phyloP scores from a whole-genome alignment of 2,888 invertebrate genomes.

The Glaucopsyche alexis region DNA sequence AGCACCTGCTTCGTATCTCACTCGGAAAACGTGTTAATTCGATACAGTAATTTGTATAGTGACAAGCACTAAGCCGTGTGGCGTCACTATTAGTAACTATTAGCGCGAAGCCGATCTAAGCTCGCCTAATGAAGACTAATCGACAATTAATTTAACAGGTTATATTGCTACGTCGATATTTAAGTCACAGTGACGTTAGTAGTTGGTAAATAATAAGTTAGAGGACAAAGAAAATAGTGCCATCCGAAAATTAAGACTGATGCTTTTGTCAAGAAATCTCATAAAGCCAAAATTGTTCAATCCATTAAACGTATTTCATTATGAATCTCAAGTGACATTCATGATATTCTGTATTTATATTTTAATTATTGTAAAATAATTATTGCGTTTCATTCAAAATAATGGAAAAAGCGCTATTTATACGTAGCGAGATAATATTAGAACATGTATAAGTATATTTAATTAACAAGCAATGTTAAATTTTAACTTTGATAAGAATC shows the following conservation, averaged over 20 bases:
- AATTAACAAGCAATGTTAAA: too few species aligned
- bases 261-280: neutral
- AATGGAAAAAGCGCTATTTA: too few species aligned
- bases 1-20: slow-evolving; percentile 37
- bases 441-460: too few species aligned
- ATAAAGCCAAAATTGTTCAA: too few species aligned
- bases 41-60: slow-evolving; percentile 42
- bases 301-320: too few species aligned
- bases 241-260: neutral
- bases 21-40: slow-evolving; percentile 37
- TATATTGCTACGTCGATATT: slow-evolving; percentile 46
- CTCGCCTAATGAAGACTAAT: slow-evolving; percentile 67
- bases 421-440: too few species aligned
- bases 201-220: neutral
- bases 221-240: neutral
- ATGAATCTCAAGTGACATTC: too few species aligned
- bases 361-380: too few species aligned
- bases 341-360: too few species aligned
- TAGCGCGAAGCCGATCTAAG: slow-evolving; percentile 59
- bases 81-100: slow-evolving; percentile 70
- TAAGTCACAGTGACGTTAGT: slow-evolving; percentile 32
- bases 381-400: too few species aligned
- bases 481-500: too few species aligned
- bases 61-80: slow-evolving; percentile 50
- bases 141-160: slow-evolving; percentile 74